A percentile compares a stretch with the other conserved stretches of the same genome.
These are phyloP conservation scores for Drosophila recens DNA, from an alignment of 2,888 invertebrate genomes.

Conservation along the genomic window DNA sequence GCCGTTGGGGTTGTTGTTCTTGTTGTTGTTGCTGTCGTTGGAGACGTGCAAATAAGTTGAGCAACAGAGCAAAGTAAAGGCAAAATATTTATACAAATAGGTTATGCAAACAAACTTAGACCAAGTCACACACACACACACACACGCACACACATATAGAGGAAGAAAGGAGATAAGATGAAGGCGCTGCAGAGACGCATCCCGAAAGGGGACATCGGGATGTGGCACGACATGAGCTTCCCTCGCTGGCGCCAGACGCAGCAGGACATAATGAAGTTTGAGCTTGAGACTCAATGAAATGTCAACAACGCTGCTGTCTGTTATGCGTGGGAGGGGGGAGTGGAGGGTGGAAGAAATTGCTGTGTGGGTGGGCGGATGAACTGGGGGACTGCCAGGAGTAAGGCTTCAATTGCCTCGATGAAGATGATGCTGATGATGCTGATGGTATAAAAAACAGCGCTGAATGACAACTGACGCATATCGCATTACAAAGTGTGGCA, in stretches of 20 bases:
- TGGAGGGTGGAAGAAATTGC: background rate
- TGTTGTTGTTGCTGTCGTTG: conserved; percentile 34
- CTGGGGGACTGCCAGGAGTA: conserved; percentile 4
- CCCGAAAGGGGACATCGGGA: conserved; percentile 12
- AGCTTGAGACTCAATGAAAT: conserved; percentile 80
- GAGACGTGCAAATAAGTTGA: conserved; percentile 73
- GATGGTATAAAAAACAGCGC: conserved; percentile 18
- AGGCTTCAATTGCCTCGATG: conserved; percentile 53
- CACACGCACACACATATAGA: conserved; percentile 12
- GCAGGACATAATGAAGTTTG: conserved; percentile 82
- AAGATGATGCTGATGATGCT: conserved; percentile 21
- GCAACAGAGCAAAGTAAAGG: conserved; percentile 72
- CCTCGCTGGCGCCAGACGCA: conserved; percentile 71
- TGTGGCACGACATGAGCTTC: conserved; percentile 65
- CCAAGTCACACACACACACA: conserved; percentile 60
- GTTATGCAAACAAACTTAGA: conserved; percentile 81
- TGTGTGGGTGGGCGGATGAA: too few relatives aligned
- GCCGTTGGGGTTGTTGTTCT: conserved; percentile 15
- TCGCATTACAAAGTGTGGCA: conserved; percentile 61
- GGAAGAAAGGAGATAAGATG: conserved; percentile 40
- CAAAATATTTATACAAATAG: conserved; percentile 83
- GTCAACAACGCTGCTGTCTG: conserved; percentile 67
- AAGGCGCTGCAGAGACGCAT: conserved; percentile 27
- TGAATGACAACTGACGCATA: conserved; percentile 48
- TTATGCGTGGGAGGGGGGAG: background rate